Percentiles rank a stretch among this genome's conserved stretches.
These are phyloP conservation scores for Acipenser ruthenus DNA, from an alignment of 2,797 vertebrate species.

Conservation along the genomic window DNA sequence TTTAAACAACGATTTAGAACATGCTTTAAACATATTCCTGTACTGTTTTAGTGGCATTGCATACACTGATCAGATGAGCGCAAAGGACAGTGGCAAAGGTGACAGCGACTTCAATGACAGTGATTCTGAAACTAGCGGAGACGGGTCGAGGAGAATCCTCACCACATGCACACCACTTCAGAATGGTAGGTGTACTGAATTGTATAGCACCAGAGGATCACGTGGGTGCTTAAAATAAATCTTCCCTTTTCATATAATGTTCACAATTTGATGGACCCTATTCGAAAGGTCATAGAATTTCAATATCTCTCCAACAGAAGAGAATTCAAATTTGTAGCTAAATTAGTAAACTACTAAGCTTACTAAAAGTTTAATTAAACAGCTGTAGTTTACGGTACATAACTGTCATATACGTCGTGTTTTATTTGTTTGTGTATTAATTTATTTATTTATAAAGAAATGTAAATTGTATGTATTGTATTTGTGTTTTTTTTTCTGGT, in stretches of 20 bases:
- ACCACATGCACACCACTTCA: slow-evolving; percentile 48
- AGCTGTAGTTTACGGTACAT: too few species aligned
- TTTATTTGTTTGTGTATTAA: slow-evolving; percentile 9
- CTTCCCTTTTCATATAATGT: too few species aligned
- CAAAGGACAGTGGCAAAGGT: slow-evolving; percentile 73
- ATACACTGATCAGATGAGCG: slow-evolving; percentile 59
- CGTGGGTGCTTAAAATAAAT: too few species aligned
- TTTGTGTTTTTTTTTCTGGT: slow-evolving; percentile 11
- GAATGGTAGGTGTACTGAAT: slow-evolving; percentile 38
- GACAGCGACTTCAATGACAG: slow-evolving; percentile 72
- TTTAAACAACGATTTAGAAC: not conserved
- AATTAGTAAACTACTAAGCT: too few species aligned
- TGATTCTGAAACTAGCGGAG: slow-evolving; percentile 52
- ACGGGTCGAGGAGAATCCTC: slow-evolving; percentile 48
- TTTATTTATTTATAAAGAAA: slow-evolving; percentile 13
- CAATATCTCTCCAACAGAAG: too few species aligned
- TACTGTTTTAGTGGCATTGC: slow-evolving; percentile 45
- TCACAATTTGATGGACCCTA: too few species aligned
- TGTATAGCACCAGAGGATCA: too few species aligned
- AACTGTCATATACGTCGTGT: not conserved
- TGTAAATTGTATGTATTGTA: too few species aligned
- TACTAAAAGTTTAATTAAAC: too few species aligned
- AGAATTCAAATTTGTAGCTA: too few species aligned
- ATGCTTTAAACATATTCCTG: not conserved
- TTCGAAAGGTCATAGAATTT: too few species aligned